A percentile compares a stretch with the other conserved stretches of the same genome.
These are phyloP conservation scores for Deroptyus accipitrinus DNA, from an alignment of 2,113 vertebrate species.

Conservation along the genomic window DNA sequence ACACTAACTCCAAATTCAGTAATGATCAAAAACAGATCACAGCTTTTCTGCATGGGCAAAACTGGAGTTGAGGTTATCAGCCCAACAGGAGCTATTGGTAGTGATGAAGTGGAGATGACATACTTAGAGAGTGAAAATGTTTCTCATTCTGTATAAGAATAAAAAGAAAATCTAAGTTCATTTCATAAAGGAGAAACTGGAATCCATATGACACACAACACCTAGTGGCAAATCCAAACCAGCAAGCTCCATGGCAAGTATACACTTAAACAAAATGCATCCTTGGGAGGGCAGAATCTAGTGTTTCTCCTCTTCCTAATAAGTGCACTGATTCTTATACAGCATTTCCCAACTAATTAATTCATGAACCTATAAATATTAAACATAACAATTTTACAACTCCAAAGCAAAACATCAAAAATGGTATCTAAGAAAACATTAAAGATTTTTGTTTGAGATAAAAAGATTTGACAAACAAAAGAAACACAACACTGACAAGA, in stretches of 20 bases:
- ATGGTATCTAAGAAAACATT: slow-evolving; percentile 2
- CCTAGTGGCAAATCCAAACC: neutral
- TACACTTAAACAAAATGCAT: neutral
- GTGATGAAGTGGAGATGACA: neutral
- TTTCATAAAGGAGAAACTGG: neutral
- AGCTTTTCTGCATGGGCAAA: neutral
- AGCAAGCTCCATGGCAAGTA: neutral
- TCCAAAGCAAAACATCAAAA: slow-evolving; percentile 53
- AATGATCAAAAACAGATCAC: neutral
- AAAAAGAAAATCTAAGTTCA: neutral
- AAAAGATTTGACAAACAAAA: slow-evolving; percentile 37
- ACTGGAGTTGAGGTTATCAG: neutral
- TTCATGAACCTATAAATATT: slow-evolving; percentile 67
- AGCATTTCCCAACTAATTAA: slow-evolving; percentile 55
- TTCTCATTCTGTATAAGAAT: neutral
- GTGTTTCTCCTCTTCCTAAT: neutral
- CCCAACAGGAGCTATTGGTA: neutral
- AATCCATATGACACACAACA: neutral
- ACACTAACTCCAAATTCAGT: neutral
- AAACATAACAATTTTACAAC: slow-evolving; percentile 36
- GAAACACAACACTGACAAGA: neutral
- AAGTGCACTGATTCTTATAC: neutral
- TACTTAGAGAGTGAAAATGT: neutral
- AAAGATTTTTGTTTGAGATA: slow-evolving; percentile 37
- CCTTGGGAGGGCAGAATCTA: neutral